A percentile compares a stretch with the other conserved stretches of the same genome.
Evolutionary conservation across 2,888 invertebrate species (phyloP).

Genomic region (Dinocampus coccinellae): DNA sequence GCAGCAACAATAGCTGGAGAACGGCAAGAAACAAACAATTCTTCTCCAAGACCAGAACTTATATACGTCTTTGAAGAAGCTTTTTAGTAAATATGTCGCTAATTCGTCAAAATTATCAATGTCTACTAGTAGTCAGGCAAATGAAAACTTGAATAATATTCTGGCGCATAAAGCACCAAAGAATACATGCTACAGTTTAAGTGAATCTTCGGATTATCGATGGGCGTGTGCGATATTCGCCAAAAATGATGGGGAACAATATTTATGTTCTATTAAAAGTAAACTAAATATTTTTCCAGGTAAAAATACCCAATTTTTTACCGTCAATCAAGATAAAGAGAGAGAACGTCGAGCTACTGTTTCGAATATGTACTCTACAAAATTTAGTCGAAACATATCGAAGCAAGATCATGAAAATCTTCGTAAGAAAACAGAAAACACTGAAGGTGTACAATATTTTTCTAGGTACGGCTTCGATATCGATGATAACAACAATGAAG

Average conservation of each 20-base stretch:
- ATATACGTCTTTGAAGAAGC: background rate
- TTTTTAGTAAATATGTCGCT: conserved; percentile 4
- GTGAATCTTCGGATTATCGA: conserved; percentile 37
- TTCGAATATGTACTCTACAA: no score
- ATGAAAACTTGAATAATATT: conserved; percentile 37
- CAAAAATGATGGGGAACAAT: conserved; percentile 40
- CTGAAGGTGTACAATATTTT: no score
- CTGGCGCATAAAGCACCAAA: conserved; percentile 39
- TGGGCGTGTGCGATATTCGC: conserved; percentile 32
- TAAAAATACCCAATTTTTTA: background rate
- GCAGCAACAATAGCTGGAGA: no score
- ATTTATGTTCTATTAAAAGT: conserved; percentile 24
- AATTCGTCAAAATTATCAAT: conserved; percentile 30
- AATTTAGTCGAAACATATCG: no score
- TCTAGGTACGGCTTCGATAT: no score
- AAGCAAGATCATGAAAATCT: no score
- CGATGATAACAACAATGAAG: no score
- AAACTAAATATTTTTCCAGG: background rate
- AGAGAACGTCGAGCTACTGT: no score
- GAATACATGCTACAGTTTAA: conserved; percentile 37
- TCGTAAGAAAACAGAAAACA: no score
- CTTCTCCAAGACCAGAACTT: background rate
- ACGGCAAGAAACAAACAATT: background rate
- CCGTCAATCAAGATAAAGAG: no score
- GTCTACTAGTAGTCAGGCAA: conserved; percentile 36